phyloP scores from a whole-genome alignment of 2,797 vertebrate species.

The Tenualosa ilisha region DNA sequence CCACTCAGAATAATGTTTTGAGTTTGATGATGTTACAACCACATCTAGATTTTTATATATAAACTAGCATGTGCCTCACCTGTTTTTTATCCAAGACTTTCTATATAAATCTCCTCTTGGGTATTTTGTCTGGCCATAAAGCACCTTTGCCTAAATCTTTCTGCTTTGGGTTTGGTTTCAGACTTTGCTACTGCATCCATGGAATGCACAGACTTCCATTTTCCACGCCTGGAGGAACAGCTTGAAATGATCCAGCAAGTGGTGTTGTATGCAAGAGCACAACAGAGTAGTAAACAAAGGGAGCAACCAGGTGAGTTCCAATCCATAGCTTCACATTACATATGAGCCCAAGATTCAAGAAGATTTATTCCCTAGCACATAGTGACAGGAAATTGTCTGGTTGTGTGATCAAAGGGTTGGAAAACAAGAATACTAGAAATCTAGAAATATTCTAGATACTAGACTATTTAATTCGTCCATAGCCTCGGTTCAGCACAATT shows the following conservation, averaged over 20 bases:
- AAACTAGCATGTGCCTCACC: not conserved
- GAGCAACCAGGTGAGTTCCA: conserved; percentile 80
- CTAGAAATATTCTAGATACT: too few relatives aligned
- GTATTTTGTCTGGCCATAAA: not conserved
- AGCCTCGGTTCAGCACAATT: too few relatives aligned
- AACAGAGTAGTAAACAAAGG: conserved; percentile 85
- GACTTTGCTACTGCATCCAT: conserved; percentile 95
- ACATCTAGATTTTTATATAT: not conserved
- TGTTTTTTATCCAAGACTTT: not conserved
- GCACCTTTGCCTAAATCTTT: conserved; percentile 23
- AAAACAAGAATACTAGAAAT: too few relatives aligned
- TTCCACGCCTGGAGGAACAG: conserved; percentile 88
- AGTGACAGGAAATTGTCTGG: too few relatives aligned
- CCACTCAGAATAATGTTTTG: not conserved
- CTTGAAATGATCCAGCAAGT: conserved; percentile 93
- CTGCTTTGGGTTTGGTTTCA: conserved; percentile 55
- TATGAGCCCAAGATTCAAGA: too few relatives aligned
- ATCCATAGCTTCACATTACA: not conserved
- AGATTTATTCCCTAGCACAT: too few relatives aligned
- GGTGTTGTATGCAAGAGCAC: conserved; percentile 89
- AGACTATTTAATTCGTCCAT: too few relatives aligned
- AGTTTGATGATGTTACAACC: too few relatives aligned
- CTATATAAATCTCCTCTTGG: not conserved
- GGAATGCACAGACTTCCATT: conserved; percentile 97
- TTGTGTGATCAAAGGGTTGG: too few relatives aligned